Base-by-base conservation (phyloP, 2,113 vertebrate genomes). In the Microtus montanus region DNA sequence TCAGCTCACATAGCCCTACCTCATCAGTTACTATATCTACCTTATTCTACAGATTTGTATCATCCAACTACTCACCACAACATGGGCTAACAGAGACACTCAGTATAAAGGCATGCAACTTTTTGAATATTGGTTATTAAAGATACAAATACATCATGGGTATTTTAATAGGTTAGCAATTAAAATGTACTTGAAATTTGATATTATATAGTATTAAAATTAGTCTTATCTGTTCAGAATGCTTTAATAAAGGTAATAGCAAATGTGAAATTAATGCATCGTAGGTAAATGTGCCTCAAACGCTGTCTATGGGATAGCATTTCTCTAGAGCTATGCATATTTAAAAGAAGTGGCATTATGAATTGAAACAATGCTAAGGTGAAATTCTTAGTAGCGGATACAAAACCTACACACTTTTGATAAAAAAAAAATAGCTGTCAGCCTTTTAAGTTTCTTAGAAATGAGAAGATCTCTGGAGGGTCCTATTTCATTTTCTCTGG, bases 401-500 rank as follows among this genome's bases (percentile, higher is more conserved):
- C 33, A 89, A 91, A 96, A 78, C 26, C 73, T 92, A 95, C 47
- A 90, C 26, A 83, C 14, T 95, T 92, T 91, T 78, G 68, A 87
- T 90, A 87, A 83, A 88, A 90, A 52, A n/a, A 95, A 94, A 94
- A 95, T 75, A 73, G 54, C 95, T 95, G 95, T 92, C 96, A 96
- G 74, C 38, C 38, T 96, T 94, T 96, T 88, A 95, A 86, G 58
- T 94, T 90, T 97, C 73, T 49, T 86, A 88, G 91, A 96, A 95
- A 93, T 95, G 95, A 83, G 91, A 93, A 66, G 54, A 70, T 92
- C 97, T 97, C 96, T 71, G 33, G 95, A 97, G 96, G 82, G 78
- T 83, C 84, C 58, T n/a, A 24, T 94, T 96, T 97, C 95, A 95
- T 97, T 96, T 96, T 94, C 96, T 38, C 28, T n/a, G 63, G 70